phyloP scores from a whole-genome alignment of 2,113 vertebrate genomes.

The Scophthalmus maximus region DNA sequence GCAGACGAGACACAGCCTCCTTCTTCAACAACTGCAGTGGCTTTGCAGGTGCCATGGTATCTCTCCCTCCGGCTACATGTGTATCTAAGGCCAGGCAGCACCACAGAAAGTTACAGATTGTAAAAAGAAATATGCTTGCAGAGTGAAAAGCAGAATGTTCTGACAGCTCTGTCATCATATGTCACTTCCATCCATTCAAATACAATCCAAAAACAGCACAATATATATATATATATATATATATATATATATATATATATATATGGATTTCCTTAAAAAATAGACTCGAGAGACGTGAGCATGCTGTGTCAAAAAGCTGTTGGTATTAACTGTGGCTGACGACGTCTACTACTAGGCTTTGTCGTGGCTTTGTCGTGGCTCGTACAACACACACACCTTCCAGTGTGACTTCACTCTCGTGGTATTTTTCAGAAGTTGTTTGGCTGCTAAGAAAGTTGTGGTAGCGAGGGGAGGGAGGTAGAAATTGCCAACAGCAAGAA shows the following conservation, averaged over 20 bases:
- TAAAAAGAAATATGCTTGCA: slow-evolving; percentile 20
- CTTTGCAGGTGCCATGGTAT: slow-evolving; percentile 28
- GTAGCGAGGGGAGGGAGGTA: slow-evolving; percentile 25
- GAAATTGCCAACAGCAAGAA: slow-evolving; percentile 36
- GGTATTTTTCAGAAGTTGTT: slow-evolving; percentile 40
- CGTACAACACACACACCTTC: slow-evolving; percentile 19
- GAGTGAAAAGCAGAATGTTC: slow-evolving; percentile 7
- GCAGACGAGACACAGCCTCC: neutral
- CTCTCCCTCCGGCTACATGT: slow-evolving; percentile 32
- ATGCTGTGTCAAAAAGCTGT: too few species aligned
- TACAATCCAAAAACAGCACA: neutral
- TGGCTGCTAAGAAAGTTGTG: slow-evolving; percentile 23
- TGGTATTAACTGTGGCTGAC: slow-evolving; percentile 1
- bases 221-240: neutral
- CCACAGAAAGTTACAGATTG: slow-evolving; percentile 16
- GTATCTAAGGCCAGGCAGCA: slow-evolving; percentile 15
- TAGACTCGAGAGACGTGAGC: too few species aligned
- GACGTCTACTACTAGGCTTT: slow-evolving; percentile 16
- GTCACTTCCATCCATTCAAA: neutral
- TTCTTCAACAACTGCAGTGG: neutral
- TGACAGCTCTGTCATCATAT: slow-evolving; percentile 33
- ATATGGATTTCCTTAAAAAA: too few species aligned
- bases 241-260: too few species aligned
- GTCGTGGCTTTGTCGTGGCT: slow-evolving; percentile 29
- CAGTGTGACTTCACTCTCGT: slow-evolving; percentile 27